These are phyloP conservation scores for Didymodactylos carnosus DNA, from an alignment of 2,888 invertebrate genomes.

Conservation along the genomic window DNA sequence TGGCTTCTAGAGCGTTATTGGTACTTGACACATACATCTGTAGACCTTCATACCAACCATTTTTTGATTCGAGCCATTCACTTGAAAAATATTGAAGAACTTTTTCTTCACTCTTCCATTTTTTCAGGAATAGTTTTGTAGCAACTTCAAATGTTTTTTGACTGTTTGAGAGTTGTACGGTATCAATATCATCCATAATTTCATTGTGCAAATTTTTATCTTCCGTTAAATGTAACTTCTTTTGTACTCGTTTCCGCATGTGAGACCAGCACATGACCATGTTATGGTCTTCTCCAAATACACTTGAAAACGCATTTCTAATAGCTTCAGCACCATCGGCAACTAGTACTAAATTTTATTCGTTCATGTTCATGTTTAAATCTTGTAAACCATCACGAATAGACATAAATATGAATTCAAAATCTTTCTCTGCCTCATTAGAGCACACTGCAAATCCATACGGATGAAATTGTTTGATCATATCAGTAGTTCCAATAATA, in stretches of 20 bases:
- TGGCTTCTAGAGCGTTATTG: not conserved
- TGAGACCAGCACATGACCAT: not conserved
- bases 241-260: not conserved
- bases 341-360: not conserved
- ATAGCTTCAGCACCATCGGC: not conserved
- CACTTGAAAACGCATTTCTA: not conserved
- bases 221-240: not conserved
- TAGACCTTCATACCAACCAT: slow-evolving; percentile 5
- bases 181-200: not conserved
- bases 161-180: not conserved
- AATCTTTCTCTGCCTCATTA: not conserved
- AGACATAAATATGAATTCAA: not conserved
- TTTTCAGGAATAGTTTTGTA: not conserved
- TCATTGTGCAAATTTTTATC: not conserved
- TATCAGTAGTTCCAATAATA: not conserved
- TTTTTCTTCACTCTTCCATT: not conserved
- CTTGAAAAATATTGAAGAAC: not conserved
- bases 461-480: slow-evolving; percentile 2
- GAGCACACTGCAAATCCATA: slow-evolving; percentile 4
- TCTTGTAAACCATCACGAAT: not conserved
- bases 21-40: not conserved
- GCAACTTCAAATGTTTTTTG: not conserved
- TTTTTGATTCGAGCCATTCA: not conserved
- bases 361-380: not conserved
- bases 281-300: not conserved